phyloP scores from a whole-genome alignment of 2,113 vertebrate genomes.

The Macquaria australasica region DNA sequence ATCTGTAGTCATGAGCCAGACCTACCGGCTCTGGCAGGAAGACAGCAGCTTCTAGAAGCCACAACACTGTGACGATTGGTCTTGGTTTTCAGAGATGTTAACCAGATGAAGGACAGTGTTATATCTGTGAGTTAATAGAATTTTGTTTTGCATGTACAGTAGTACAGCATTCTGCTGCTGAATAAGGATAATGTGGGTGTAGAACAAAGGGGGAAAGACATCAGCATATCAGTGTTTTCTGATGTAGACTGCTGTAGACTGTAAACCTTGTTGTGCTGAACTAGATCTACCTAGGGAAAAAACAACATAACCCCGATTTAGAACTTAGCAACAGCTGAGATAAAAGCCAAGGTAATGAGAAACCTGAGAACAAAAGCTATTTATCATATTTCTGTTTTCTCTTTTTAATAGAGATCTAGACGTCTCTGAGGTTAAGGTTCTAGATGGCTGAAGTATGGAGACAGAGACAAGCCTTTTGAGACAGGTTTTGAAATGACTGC shows the following conservation, averaged over 20 bases:
- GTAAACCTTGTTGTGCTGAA: too few species aligned
- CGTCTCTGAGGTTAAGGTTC: neutral
- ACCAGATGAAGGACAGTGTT: neutral
- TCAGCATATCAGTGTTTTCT: neutral
- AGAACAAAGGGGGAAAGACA: neutral
- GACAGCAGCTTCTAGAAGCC: neutral
- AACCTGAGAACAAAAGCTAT: neutral
- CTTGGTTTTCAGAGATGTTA: neutral
- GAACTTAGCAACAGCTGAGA: neutral
- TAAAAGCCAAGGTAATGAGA: neutral
- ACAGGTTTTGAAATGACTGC: neutral
- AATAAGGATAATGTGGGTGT: neutral
- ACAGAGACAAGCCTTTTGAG: too few species aligned
- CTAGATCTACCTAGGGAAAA: too few species aligned
- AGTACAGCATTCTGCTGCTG: neutral
- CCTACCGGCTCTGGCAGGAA: neutral
- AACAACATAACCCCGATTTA: too few species aligned
- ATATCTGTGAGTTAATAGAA: neutral
- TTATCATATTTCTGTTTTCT: neutral
- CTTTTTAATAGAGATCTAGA: neutral
- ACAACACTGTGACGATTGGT: neutral
- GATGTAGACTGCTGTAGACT: neutral
- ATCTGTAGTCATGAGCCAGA: constrained; percentile 19
- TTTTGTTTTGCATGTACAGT: neutral
- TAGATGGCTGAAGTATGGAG: neutral